These are phyloP conservation scores for Diloba caeruleocephala DNA, from an alignment of 2,888 invertebrate genomes.

Conservation along the genomic window DNA sequence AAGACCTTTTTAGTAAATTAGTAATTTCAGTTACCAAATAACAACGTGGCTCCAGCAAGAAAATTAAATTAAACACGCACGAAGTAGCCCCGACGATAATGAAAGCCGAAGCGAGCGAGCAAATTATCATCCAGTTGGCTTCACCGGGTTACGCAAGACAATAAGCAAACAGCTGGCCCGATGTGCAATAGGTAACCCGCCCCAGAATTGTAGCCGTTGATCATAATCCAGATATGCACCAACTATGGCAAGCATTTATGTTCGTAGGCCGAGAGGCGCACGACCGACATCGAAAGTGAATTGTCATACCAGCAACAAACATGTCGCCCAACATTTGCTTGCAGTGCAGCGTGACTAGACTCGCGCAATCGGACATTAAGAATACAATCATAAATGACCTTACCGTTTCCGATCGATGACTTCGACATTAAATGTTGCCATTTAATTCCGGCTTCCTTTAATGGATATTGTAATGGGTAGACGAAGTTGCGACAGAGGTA, in stretches of 20 bases:
- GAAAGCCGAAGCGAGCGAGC: conserved; percentile 79
- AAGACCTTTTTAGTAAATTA: conserved; percentile 57
- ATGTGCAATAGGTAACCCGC: conserved; percentile 81
- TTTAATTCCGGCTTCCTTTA: conserved; percentile 57
- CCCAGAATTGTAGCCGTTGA: conserved; percentile 76
- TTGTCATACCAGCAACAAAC: conserved; percentile 72
- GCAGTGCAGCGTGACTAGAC: conserved; percentile 73
- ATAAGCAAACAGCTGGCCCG: conserved; percentile 80
- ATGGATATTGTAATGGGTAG: conserved; percentile 40
- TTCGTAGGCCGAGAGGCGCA: conserved; percentile 81
- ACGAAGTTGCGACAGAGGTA: conserved; percentile 16
- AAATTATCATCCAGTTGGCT: conserved; percentile 83
- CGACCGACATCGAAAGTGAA: conserved; percentile 84
- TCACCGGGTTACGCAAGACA: conserved; percentile 85
- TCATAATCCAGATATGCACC: conserved; percentile 83
- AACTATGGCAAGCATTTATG: conserved; percentile 78
- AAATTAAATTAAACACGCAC: conserved; percentile 85
- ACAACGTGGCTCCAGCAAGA: conserved; percentile 69
- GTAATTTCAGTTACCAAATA: conserved; percentile 60
- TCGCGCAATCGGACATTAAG: conserved; percentile 75
- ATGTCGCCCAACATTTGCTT: conserved; percentile 74
- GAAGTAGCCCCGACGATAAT: conserved; percentile 78
- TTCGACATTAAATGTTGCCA: conserved; percentile 63
- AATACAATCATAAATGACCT: conserved; percentile 71
- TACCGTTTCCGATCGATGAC: conserved; percentile 63